These are phyloP conservation scores for Drosophila anomalata DNA, from an alignment of 2,888 invertebrate genomes.

Conservation along the genomic window DNA sequence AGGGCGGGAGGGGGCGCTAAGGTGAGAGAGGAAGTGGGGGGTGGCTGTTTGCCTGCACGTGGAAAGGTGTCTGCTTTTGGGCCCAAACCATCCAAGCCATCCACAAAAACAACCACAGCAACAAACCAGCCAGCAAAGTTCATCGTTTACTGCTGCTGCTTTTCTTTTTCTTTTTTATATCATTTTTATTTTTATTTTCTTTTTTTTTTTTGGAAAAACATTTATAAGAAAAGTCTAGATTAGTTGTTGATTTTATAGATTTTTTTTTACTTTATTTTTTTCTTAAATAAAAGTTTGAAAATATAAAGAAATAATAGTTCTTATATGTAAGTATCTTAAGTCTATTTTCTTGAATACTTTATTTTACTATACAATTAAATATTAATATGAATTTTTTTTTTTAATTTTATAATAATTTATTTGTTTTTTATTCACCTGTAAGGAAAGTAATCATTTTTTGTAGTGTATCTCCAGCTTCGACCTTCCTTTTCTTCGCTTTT, in stretches of 20 bases:
- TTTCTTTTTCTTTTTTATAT: slow-evolving; percentile 44
- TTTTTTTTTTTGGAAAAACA: too few relatives aligned
- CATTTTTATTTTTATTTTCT: not conserved
- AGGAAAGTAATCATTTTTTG: not conserved
- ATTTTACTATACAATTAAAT: too few relatives aligned
- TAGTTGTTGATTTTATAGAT: not conserved
- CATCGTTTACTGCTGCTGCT: slow-evolving; percentile 71
- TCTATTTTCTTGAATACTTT: too few relatives aligned
- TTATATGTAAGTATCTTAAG: too few relatives aligned
- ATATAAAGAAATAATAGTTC: too few relatives aligned
- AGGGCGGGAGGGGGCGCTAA: slow-evolving; percentile 2
- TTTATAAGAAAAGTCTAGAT: too few relatives aligned
- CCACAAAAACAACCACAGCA: slow-evolving; percentile 42
- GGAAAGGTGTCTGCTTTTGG: slow-evolving; percentile 76
- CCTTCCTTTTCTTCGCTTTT: slow-evolving; percentile 16
- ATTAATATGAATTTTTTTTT: too few relatives aligned
- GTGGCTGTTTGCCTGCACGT: slow-evolving; percentile 61
- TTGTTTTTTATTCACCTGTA: not conserved
- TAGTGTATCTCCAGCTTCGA: not conserved
- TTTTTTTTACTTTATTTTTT: too few relatives aligned
- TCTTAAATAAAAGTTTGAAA: too few relatives aligned
- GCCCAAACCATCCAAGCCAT: slow-evolving; percentile 29
- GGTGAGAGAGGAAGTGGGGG: not conserved
- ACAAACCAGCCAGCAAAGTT: slow-evolving; percentile 71
- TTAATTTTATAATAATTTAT: too few relatives aligned